These are phyloP conservation scores for Microctenopoma stevenorrisi DNA, from an alignment of 2,797 vertebrate species.

Conservation along the genomic window DNA sequence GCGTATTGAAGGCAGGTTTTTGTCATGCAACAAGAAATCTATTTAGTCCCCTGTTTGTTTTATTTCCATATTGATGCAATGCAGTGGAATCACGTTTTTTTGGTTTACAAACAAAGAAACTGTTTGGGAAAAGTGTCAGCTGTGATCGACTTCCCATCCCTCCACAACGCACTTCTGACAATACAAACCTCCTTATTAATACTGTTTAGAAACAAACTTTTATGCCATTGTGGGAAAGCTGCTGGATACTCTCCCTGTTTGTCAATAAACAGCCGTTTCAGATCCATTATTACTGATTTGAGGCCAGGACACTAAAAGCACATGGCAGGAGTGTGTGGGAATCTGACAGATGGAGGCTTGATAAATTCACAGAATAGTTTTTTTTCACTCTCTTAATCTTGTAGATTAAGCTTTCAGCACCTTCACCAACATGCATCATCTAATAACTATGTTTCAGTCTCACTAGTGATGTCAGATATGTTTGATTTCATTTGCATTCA, in stretches of 20 bases:
- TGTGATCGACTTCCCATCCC: slow-evolving; percentile 9
- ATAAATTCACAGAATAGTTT: slow-evolving; percentile 43
- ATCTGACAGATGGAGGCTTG: slow-evolving; percentile 68
- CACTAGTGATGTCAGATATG: slow-evolving; percentile 5
- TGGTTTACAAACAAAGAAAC: slow-evolving; percentile 28
- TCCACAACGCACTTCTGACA: neutral
- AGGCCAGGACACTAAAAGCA: slow-evolving; percentile 33
- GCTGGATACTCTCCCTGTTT: slow-evolving; percentile 6
- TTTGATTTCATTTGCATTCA: slow-evolving; percentile 39
- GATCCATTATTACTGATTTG: slow-evolving; percentile 47
- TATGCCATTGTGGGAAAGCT: neutral
- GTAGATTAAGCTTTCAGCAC: slow-evolving; percentile 53
- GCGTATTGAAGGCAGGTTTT: neutral
- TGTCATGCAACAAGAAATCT: slow-evolving; percentile 17
- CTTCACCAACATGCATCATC: slow-evolving; percentile 50
- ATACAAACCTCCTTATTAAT: slow-evolving; percentile 1
- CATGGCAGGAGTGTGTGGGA: slow-evolving; percentile 57
- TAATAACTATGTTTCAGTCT: slow-evolving; percentile 27
- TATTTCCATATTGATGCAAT: slow-evolving; percentile 24
- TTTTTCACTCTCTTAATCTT: slow-evolving; percentile 20
- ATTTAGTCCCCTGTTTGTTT: slow-evolving; percentile 36
- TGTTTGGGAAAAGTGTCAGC: neutral
- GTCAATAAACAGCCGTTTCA: slow-evolving; percentile 33
- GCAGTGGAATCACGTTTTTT: slow-evolving; percentile 17
- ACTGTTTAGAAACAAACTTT: neutral